These are phyloP conservation scores for Eretmochelys imbricata DNA, from an alignment of 2,113 vertebrate genomes.

Conservation along the genomic window DNA sequence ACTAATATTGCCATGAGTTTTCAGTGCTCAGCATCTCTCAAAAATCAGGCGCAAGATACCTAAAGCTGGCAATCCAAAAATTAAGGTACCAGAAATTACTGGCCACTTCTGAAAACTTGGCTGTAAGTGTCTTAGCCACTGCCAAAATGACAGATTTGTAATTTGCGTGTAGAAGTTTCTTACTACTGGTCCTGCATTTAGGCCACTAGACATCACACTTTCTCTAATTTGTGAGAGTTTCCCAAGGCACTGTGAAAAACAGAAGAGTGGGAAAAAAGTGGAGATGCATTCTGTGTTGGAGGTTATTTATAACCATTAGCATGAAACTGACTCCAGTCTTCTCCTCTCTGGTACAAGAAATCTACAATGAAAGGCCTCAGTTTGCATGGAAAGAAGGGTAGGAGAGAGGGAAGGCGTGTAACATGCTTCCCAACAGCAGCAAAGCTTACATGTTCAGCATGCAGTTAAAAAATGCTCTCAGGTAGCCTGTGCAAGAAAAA, in stretches of 20 bases:
- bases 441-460: background rate
- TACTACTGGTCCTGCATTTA: background rate
- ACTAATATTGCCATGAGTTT: background rate
- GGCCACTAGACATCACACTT: background rate
- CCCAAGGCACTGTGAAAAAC: background rate
- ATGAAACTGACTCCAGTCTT: background rate
- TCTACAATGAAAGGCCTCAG: background rate
- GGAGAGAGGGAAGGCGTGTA: background rate
- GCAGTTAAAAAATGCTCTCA: background rate
- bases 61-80: background rate
- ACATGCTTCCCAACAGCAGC: background rate
- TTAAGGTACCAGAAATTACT: background rate
- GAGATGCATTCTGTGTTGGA: background rate
- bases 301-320: background rate
- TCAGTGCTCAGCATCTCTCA: background rate
- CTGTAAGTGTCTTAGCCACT: background rate
- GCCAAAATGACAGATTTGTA: background rate
- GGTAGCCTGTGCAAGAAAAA: background rate
- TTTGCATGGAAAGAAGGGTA: background rate
- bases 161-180: background rate
- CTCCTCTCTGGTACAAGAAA: background rate
- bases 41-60: background rate
- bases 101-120: background rate
- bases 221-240: background rate
- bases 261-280: background rate